A percentile compares a stretch with the other conserved stretches of the same genome.
phyloP scores from a whole-genome alignment of 1,140 invertebrate genomes.

The Homalodisca vitripennis region DNA sequence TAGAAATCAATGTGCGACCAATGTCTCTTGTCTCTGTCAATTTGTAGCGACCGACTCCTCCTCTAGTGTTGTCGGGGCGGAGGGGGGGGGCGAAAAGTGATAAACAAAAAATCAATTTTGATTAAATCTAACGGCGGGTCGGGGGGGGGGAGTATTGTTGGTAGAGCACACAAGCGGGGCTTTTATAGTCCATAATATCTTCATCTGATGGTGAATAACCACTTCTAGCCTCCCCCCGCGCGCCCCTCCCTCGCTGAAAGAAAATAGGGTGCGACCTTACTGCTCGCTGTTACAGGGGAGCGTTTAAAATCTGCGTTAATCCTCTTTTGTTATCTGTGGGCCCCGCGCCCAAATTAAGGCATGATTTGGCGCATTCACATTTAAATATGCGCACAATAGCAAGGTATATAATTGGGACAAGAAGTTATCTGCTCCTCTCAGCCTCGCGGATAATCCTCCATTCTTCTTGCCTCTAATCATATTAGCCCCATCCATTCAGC shows the following conservation, averaged over 20 bases:
- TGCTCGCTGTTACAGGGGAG: slow-evolving; percentile 27
- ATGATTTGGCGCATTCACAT: slow-evolving; percentile 32
- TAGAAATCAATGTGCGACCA: slow-evolving; percentile 13
- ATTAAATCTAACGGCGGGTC: slow-evolving; percentile 36
- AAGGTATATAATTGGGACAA: slow-evolving; percentile 23
- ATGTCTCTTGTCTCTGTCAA: slow-evolving; percentile 15
- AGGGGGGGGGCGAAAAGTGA: slow-evolving; percentile 28
- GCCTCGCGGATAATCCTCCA: slow-evolving; percentile 8
- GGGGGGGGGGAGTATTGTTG: slow-evolving; percentile 31
- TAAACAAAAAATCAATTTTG: slow-evolving; percentile 38
- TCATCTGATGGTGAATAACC: slow-evolving; percentile 36
- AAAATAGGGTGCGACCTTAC: too few species aligned
- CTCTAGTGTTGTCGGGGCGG: not conserved
- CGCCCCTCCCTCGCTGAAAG: too few species aligned
- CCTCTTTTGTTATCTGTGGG: slow-evolving; percentile 34
- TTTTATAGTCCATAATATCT: slow-evolving; percentile 39
- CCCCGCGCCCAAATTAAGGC: slow-evolving; percentile 32
- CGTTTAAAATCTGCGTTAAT: slow-evolving; percentile 34
- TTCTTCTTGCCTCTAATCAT: slow-evolving; percentile 14
- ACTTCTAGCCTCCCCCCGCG: slow-evolving; percentile 27
- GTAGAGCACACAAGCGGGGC: slow-evolving; percentile 31
- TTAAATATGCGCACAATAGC: slow-evolving; percentile 22
- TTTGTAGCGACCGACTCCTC: slow-evolving; percentile 1
- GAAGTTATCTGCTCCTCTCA: slow-evolving; percentile 5
- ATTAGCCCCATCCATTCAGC: too few species aligned